These are phyloP conservation scores for Montipora efflorescens DNA, from an alignment of 64 coral and sea anemone species.

Conservation along the genomic window DNA sequence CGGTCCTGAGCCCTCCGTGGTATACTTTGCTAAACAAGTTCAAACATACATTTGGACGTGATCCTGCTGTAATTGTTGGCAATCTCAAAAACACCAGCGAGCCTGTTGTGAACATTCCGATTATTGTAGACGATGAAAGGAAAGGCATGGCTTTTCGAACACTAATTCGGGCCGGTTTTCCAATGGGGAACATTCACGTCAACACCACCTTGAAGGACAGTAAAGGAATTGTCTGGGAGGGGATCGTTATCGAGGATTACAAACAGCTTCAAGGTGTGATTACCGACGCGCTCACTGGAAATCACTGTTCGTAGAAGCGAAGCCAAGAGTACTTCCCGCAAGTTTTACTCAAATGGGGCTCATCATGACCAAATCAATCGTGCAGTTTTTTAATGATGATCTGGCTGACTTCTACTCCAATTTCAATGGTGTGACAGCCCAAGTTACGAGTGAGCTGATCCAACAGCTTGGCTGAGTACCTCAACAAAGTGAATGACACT, in stretches of 20 bases:
- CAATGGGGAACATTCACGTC: neutral
- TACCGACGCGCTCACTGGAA: neutral
- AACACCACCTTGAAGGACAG: neutral
- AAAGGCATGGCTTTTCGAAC: neutral
- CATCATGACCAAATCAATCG: neutral
- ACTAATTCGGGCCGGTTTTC: neutral
- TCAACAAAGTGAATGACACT: neutral
- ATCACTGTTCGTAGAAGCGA: neutral
- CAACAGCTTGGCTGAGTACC: neutral
- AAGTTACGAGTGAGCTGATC: neutral
- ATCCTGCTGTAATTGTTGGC: neutral
- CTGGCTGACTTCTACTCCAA: neutral
- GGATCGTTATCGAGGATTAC: neutral
- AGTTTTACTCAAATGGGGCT: neutral
- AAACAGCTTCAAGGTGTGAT: neutral
- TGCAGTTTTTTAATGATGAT: neutral
- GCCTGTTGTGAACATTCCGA: neutral
- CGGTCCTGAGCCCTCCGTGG: neutral
- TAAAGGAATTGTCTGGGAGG: neutral
- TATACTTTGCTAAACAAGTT: neutral
- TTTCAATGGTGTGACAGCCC: neutral
- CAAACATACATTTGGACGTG: neutral
- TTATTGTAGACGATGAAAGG: neutral
- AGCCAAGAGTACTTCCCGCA: neutral
- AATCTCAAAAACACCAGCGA: neutral